These are phyloP conservation scores for Rhinichthys osculus DNA, from an alignment of 2,797 vertebrate species.

Conservation along the genomic window DNA sequence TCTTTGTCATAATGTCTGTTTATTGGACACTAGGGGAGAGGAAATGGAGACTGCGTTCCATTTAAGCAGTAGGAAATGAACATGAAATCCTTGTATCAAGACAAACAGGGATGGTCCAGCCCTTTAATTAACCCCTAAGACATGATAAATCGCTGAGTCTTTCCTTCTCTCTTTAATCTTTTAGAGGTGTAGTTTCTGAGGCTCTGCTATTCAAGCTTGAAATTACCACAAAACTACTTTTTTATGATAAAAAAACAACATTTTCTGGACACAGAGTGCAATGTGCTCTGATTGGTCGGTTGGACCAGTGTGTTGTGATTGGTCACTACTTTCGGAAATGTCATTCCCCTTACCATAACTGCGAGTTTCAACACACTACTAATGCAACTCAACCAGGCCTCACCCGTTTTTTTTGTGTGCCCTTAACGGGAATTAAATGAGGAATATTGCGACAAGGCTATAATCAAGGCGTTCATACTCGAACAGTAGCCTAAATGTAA, in stretches of 20 bases:
- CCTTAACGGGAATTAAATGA: too few relatives aligned
- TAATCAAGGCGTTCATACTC: too few relatives aligned
- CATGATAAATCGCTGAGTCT: slow-evolving; percentile 24
- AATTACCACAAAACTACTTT: neutral
- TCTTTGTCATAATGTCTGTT: slow-evolving; percentile 23
- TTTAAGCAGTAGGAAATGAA: slow-evolving; percentile 32
- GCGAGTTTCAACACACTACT: neutral
- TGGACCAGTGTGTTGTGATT: neutral
- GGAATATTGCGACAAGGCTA: too few relatives aligned
- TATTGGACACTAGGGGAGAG: slow-evolving; percentile 14
- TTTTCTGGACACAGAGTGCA: neutral
- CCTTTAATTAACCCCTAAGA: slow-evolving; percentile 61
- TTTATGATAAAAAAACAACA: neutral
- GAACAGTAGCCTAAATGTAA: too few relatives aligned
- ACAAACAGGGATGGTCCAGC: slow-evolving; percentile 12
- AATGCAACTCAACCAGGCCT: neutral
- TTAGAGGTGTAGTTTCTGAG: neutral
- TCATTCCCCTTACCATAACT: neutral
- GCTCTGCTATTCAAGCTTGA: neutral
- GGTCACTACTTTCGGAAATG: neutral
- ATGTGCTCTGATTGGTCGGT: neutral
- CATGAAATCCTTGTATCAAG: slow-evolving; percentile 31
- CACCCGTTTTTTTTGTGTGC: too few relatives aligned
- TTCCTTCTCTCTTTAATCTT: slow-evolving; percentile 34
- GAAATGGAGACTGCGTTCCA: neutral